Evolutionary conservation across 2,113 vertebrate genomes (phyloP).

Genomic region (Tiliqua scincoides): DNA sequence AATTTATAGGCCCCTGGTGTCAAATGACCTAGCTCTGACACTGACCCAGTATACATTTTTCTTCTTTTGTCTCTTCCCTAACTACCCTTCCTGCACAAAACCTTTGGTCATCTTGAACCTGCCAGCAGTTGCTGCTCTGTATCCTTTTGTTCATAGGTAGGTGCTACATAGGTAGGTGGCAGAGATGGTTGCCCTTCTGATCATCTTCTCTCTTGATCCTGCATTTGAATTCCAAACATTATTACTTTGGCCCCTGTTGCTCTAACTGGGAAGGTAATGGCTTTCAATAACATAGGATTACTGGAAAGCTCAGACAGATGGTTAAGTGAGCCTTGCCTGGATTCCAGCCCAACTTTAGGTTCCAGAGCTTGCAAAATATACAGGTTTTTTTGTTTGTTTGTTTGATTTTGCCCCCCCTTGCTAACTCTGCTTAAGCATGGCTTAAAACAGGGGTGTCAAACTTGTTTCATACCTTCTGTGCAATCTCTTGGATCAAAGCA

Average conservation of each 20-base stretch:
- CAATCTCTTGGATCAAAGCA: too few species aligned
- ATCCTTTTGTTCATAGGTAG: neutral
- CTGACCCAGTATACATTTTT: slow-evolving; percentile 9
- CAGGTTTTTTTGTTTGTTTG: neutral
- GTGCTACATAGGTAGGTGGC: neutral
- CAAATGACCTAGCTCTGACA: too few species aligned
- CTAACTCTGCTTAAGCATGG: neutral
- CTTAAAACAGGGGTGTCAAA: neutral
- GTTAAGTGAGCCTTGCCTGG: slow-evolving; percentile 45
- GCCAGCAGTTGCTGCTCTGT: neutral
- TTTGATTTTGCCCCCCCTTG: neutral
- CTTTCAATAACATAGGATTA: slow-evolving; percentile 52
- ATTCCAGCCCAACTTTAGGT: neutral
- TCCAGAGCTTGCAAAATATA: neutral
- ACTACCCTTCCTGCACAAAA: slow-evolving; percentile 56
- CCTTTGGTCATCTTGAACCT: slow-evolving; percentile 13
- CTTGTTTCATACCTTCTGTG: too few species aligned
- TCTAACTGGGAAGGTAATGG: slow-evolving; percentile 39
- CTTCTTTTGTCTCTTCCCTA: slow-evolving; percentile 18
- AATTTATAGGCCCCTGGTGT: too few species aligned
- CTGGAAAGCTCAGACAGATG: neutral
- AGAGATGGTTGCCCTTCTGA: rapidly evolving
- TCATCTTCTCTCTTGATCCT: neutral
- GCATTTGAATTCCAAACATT: slow-evolving; percentile 47
- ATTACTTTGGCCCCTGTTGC: neutral